Conservation (phyloP, 2,797 vertebrate genomes). For the Pseudocheirus occidentalis region DNA sequence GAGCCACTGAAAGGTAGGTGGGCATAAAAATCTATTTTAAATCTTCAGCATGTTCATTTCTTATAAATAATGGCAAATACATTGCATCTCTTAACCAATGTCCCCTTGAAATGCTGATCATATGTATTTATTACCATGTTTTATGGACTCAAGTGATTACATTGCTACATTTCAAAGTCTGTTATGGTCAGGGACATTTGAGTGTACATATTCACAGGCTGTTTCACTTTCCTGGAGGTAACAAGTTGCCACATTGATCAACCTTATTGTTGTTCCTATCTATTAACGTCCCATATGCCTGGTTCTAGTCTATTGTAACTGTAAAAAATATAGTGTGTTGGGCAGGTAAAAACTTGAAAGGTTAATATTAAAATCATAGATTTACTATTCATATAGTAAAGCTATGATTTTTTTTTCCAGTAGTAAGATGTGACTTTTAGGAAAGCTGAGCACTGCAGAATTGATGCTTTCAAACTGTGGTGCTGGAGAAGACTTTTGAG, state of each 20-base stretch:
- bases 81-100: background rate
- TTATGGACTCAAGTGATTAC: background rate
- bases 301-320: background rate
- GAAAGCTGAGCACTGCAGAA: background rate
- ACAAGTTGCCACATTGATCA: conserved; percentile 21
- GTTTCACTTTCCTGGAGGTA: background rate
- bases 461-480: background rate
- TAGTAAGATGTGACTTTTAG: background rate
- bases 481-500: background rate
- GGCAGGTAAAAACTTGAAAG: background rate
- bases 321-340: background rate
- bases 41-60: background rate
- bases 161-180: background rate
- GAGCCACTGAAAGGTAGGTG: background rate
- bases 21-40: background rate
- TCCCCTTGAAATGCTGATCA: background rate
- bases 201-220: conserved; percentile 21
- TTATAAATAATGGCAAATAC: background rate
- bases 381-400: background rate
- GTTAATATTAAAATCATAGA: background rate
- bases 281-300: conserved; percentile 11
- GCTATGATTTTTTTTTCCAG: background rate
- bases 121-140: background rate
- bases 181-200: conserved; percentile 5
- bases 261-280: conserved; percentile 8